Base-by-base conservation (phyloP, 2,797 vertebrate species). In the Arrhamphus sclerolepis region DNA sequence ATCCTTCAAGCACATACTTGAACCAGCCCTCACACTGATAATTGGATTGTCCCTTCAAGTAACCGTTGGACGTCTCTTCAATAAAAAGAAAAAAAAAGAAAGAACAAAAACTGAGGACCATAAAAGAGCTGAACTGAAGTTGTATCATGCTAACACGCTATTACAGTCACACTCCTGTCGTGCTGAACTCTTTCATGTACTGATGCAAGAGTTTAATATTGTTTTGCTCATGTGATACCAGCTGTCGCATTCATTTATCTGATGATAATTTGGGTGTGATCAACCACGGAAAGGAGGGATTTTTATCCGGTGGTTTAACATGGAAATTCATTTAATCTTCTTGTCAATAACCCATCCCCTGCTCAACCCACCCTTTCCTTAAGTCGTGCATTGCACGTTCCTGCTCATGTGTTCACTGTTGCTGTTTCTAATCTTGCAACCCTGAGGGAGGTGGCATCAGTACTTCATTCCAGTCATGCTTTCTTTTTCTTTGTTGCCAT, bases 301-400 rank as follows among this genome's bases (percentile, higher is more conserved):
- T 83, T 82, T 85, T 66, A 82, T 81, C 62, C 75, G 65, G 58
- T n/a, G 46, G 75, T 78, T 87, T 87, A 81, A 83, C 75, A 72
- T 61, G 52, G 67, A 84, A 66, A 84, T 86, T 72, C 56, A 76
- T 81, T 89, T 86, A 81, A 89, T 91, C 89, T 88, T 63, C 74
- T 56, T 83, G n/a, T n/a, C n/a, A n/a, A n/a, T n/a, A n/a, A n/a
- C n/a, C n/a, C n/a, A n/a, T n/a, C n/a, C n/a, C n/a, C n/a, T n/a
- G n/a, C n/a, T n/a, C n/a, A n/a, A n/a, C n/a, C n/a, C n/a, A n/a
- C n/a, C n/a, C n/a, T n/a, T n/a, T n/a, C n/a, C n/a, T 84, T 86
- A 88, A 87, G 46, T 70, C 39, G 62, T 59, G 71, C 62, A 21
- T 66, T 61, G 64, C 62, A 57, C n/a, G 46, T 74, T 78, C 70